Percentiles rank a stretch among this genome's conserved stretches.
phyloP scores from a whole-genome alignment of 2,113 vertebrate species.

The Isichthys henryi region DNA sequence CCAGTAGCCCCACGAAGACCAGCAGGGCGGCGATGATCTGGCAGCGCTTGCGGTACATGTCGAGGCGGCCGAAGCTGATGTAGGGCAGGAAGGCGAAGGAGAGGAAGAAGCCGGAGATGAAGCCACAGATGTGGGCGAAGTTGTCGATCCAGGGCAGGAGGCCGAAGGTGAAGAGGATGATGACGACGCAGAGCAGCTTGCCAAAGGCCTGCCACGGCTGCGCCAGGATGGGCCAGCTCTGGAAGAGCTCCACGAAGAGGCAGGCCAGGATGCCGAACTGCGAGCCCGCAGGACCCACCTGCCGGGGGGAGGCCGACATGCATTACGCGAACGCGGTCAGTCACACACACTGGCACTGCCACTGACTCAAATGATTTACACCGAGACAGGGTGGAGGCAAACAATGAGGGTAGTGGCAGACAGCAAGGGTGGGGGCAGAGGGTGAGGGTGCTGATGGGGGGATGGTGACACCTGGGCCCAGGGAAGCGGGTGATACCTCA shows the following conservation, averaged over 20 bases:
- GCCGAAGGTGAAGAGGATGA: constrained; percentile 93
- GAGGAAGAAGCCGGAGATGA: constrained; percentile 92
- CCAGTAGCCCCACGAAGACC: constrained; percentile 88
- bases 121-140: constrained; percentile 92
- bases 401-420: neutral
- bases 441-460: neutral
- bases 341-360: neutral
- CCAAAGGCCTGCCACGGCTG: constrained; percentile 90
- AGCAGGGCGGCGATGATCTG: constrained; percentile 90
- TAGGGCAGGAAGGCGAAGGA: constrained; percentile 97
- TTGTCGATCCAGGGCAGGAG: constrained; percentile 98
- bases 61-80: constrained; percentile 92
- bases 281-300: constrained; percentile 95
- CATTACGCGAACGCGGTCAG: neutral
- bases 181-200: constrained; percentile 89
- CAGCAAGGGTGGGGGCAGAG: neutral
- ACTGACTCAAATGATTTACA: neutral
- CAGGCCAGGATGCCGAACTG: constrained; percentile 98
- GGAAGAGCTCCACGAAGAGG: constrained; percentile 95
- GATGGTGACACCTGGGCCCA: neutral
- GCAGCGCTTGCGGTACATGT: constrained; percentile 93
- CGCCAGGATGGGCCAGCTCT: constrained; percentile 98
- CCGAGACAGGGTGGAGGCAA: neutral
- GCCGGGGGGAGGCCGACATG: constrained; percentile 9
- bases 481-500: constrained; percentile 66